Percentiles rank a stretch among this genome's conserved stretches.
Evolutionary conservation across 2,888 invertebrate genomes (phyloP).

Genomic region (Tridacna crocea): DNA sequence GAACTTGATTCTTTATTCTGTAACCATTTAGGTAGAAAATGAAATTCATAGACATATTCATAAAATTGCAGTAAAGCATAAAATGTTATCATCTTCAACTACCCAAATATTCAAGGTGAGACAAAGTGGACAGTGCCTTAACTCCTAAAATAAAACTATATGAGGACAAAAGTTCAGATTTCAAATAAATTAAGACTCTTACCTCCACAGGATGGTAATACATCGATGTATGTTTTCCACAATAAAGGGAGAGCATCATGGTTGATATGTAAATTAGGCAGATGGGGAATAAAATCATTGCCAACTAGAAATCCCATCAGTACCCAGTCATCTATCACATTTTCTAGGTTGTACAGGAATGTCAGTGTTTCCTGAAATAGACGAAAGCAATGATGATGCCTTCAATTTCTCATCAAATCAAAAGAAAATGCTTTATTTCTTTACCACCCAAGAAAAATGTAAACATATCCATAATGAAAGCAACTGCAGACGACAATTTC

Average conservation of each 20-base stretch:
- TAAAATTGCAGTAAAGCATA: no score
- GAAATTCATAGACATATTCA: no score
- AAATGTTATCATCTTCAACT: no score
- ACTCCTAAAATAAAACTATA: no score
- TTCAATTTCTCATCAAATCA: no score
- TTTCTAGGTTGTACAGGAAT: conserved; percentile 93
- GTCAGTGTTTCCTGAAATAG: conserved; percentile 85
- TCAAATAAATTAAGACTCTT: conserved; percentile 32
- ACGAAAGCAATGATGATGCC: not conserved
- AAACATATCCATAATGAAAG: not conserved
- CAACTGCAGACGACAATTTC: not conserved
- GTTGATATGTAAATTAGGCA: conserved; percentile 97
- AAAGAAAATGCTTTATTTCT: not conserved
- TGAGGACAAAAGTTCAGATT: no score
- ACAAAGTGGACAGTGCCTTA: no score
- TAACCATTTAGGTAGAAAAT: no score
- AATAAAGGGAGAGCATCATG: conserved; percentile 94
- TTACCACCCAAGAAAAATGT: not conserved
- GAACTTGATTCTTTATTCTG: no score
- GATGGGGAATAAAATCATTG: conserved; percentile 97
- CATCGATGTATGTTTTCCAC: conserved; percentile 94
- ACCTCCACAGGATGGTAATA: conserved; percentile 94
- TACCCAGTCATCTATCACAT: conserved; percentile 98
- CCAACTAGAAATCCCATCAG: conserved; percentile 98
- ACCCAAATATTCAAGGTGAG: no score